Evolutionary conservation across 2,888 invertebrate genomes (phyloP), one percentile per base, ranked within the genome.

Genomic region (Lypha dubia): DNA sequence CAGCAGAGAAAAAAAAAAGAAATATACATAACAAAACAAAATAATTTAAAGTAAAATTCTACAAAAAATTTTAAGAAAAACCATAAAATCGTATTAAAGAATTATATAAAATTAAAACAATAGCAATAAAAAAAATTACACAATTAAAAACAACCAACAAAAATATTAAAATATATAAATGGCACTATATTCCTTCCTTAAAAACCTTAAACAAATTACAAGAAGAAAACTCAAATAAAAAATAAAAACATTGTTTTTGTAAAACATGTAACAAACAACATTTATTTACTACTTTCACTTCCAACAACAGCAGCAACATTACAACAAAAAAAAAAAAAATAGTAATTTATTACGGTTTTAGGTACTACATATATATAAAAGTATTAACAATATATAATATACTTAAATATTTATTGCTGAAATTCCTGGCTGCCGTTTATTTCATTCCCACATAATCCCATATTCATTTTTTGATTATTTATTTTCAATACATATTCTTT

Each of bases 21-120:
- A 79, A 70, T 24, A 86, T 84, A 85, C 87, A 86, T 86, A 86
- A 63, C 87, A 87, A 83, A 84, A 84, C 84, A 28, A 86, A 87
- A 79, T 84, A 87, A 82, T 86, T 87, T 73, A 79, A 86, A 86
- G 63, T 65, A 86, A 86, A 79, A 86, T 86, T 68, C 70, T 85
- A 84, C 83, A 86, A 86, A 79, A 67, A 53, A 53, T 38, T 76
- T 67, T 74, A 62, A 74, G 38, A 75, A 65, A 38, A 73, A 70
- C 20, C 41, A 73, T 68, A 75, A 82, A 63, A 79, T 62, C 74
- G 75, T 75, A 79, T 84, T 84, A 53, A 68, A 46, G 63, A 70
- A 79, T 49, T 0, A 86, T 74, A 60, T 24, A 35, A 9, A 75
- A 75, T 77, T 53, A 68, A 60, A 58, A 67, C 75, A 83, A 83